Evolutionary conservation across 92 coral and sea anemone species (phyloP).

Genomic region (Parazoanthus darwini): DNA sequence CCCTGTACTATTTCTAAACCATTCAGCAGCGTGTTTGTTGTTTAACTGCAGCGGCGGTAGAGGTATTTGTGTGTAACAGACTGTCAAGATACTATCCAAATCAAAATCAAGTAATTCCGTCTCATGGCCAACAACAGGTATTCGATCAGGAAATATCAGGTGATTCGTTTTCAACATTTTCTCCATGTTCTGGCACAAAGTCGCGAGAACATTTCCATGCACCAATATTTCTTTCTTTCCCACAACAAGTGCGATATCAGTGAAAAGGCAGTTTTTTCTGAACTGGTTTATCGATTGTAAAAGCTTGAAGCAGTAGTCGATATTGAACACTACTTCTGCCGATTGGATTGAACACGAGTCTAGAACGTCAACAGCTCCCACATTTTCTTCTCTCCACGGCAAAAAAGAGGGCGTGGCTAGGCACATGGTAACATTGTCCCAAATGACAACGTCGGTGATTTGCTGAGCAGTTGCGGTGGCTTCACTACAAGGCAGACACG

Average conservation of each 20-base stretch:
- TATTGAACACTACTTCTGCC: neutral
- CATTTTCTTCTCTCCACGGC: slow-evolving; percentile 1
- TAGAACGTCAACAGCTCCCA: neutral
- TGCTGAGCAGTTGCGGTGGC: neutral
- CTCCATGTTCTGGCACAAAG: neutral
- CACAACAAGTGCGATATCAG: neutral
- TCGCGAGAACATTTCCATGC: slow-evolving; percentile 6
- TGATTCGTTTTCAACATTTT: neutral
- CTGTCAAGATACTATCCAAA: neutral
- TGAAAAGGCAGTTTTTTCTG: neutral
- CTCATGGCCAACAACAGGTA: slow-evolving; percentile 3
- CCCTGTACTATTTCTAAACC: too few relatives aligned
- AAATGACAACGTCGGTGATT: neutral
- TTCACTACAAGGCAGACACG: neutral
- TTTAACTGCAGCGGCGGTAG: neutral
- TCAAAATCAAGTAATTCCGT: neutral
- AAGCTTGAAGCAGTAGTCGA: neutral
- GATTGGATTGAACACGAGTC: neutral
- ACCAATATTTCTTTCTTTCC: neutral
- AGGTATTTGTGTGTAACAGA: neutral
- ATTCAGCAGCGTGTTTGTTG: neutral
- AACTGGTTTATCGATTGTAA: slow-evolving; percentile 16
- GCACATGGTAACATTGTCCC: neutral
- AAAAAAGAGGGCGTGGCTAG: slow-evolving; percentile 6
- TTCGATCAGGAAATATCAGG: neutral